These are phyloP conservation scores for Heliconius erato DNA, from an alignment of 2,888 invertebrate genomes.

Conservation along the genomic window DNA sequence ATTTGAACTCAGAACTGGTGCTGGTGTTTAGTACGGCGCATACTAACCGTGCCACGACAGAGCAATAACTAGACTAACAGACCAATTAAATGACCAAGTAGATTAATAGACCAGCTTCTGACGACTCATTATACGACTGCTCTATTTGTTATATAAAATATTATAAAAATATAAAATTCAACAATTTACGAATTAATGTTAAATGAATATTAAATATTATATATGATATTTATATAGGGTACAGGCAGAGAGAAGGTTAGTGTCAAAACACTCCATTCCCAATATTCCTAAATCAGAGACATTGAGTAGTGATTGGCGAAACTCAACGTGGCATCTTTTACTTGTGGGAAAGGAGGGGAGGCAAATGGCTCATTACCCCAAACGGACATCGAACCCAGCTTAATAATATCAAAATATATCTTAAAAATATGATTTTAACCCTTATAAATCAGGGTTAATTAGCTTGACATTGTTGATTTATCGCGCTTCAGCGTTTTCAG, in stretches of 20 bases:
- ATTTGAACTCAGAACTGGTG: neutral
- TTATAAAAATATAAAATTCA: neutral
- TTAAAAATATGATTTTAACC: neutral
- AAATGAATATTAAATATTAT: neutral
- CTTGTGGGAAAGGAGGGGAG: too few relatives aligned
- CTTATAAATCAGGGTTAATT: conserved; percentile 5
- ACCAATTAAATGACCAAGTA: conserved; percentile 4
- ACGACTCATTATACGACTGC: neutral
- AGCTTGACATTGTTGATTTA: neutral
- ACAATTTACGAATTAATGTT: neutral
- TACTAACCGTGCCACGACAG: neutral
- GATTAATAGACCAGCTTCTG: conserved; percentile 7
- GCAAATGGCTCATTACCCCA: neutral
- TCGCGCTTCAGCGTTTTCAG: neutral
- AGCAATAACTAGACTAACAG: neutral
- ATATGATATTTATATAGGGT: too few relatives aligned
- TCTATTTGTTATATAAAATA: neutral
- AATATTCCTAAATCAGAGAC: too few relatives aligned
- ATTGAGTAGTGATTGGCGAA: too few relatives aligned
- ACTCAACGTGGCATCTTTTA: too few relatives aligned
- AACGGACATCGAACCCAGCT: neutral
- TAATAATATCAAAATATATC: neutral
- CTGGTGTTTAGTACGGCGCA: neutral
- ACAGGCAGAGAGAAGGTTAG: too few relatives aligned
- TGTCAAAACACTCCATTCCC: too few relatives aligned